These are phyloP conservation scores for Varanus salvator DNA, from an alignment of 2,113 vertebrate genomes.

Conservation along the genomic window DNA sequence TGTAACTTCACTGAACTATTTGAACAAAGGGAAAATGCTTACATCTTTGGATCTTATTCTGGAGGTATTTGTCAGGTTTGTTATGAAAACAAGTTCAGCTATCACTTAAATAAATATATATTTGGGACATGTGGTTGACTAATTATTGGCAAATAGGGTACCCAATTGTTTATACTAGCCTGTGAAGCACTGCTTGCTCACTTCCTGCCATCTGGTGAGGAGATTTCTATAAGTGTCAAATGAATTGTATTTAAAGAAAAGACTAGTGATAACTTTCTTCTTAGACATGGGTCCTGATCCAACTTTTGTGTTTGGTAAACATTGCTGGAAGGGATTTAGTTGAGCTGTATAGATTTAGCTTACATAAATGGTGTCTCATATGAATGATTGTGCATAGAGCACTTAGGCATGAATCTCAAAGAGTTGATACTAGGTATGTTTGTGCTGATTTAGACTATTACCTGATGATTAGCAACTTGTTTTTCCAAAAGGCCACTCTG, in stretches of 20 bases:
- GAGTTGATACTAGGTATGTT: not conserved
- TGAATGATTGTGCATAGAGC: not conserved
- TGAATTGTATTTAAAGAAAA: not conserved
- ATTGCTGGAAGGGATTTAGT: no score
- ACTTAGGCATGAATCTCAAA: not conserved
- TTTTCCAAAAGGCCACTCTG: not conserved
- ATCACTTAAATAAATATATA: not conserved
- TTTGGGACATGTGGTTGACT: not conserved
- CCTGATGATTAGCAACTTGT: not conserved
- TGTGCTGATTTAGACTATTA: no score
- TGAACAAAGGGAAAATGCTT: not conserved
- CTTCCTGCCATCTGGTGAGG: not conserved
- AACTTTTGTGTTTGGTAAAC: no score
- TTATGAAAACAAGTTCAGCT: not conserved
- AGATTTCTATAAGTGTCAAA: not conserved
- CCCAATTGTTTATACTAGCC: not conserved
- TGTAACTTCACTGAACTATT: not conserved
- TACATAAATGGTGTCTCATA: not conserved
- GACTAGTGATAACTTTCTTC: no score
- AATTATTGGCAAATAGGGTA: not conserved
- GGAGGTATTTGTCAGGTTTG: not conserved
- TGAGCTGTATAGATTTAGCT: not conserved
- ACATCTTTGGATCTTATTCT: not conserved
- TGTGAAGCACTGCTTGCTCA: not conserved
- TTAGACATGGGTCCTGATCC: no score